These are phyloP conservation scores for Kryphioiulus occultus DNA, from an alignment of 2,888 invertebrate species.

Conservation along the genomic window DNA sequence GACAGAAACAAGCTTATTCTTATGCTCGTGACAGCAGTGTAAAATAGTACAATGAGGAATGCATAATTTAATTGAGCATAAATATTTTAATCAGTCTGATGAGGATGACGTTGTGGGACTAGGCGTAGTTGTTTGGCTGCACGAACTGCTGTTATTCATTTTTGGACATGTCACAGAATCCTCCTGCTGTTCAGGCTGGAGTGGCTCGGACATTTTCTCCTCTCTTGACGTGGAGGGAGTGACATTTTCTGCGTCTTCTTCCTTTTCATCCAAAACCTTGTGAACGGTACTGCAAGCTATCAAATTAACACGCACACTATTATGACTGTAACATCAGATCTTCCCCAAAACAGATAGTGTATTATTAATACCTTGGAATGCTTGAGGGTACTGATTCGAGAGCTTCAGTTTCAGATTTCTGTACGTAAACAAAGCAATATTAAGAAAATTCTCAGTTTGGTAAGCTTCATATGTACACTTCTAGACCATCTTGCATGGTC, in stretches of 20 bases:
- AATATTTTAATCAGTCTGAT: constrained; percentile 43
- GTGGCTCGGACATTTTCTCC: not conserved
- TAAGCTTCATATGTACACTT: not conserved
- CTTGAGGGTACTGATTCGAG: constrained; percentile 63
- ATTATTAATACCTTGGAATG: constrained; percentile 56
- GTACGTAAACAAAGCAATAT: not conserved
- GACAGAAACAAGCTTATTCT: not conserved
- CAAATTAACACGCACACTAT: constrained; percentile 19
- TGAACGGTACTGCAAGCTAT: constrained; percentile 39
- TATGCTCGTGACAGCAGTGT: not conserved
- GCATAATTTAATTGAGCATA: not conserved
- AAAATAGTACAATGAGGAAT: not conserved
- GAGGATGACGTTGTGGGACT: constrained; percentile 50
- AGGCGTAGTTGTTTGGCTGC: constrained; percentile 51
- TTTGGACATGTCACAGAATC: not conserved
- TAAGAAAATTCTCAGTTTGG: not conserved
- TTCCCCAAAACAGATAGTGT: not conserved
- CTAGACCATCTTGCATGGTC: too few relatives aligned
- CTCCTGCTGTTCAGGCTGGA: not conserved
- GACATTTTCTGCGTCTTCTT: constrained; percentile 9
- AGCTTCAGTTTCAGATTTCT: constrained; percentile 78
- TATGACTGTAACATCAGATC: not conserved
- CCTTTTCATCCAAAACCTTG: not conserved
- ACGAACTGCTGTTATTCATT: constrained; percentile 50
- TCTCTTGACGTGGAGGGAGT: not conserved